Evolutionary conservation across 2,888 invertebrate species (phyloP).

Genomic region (Lepidonotus clava): DNA sequence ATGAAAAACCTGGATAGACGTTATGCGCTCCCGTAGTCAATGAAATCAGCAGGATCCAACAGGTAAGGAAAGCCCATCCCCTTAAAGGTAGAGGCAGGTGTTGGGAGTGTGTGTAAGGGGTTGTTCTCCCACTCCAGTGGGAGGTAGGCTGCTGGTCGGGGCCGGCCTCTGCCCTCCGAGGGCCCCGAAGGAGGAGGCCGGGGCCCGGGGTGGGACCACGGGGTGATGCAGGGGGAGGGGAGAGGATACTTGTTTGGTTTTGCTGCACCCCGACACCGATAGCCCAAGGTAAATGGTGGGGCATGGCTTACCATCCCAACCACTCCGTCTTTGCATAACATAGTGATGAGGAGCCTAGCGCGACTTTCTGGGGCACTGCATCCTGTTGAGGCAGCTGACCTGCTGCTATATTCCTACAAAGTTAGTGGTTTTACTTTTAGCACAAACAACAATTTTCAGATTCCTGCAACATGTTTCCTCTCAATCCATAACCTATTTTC

Average conservation of each 20-base stretch:
- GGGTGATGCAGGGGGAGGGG: background rate
- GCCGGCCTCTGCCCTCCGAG: background rate
- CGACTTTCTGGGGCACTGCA: no score
- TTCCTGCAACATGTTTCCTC: no score
- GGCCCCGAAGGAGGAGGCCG: background rate
- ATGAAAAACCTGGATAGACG: no score
- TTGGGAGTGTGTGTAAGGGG: background rate
- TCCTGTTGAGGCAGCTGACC: no score
- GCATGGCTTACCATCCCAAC: background rate
- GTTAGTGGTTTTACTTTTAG: no score
- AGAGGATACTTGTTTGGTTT: conserved; percentile 28
- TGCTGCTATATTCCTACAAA: no score
- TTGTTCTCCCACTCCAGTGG: background rate
- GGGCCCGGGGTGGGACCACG: background rate
- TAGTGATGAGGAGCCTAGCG: background rate
- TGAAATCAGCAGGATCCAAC: background rate
- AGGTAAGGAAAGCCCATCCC: background rate
- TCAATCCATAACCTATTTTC: no score
- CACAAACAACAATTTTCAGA: no score
- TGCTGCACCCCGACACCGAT: background rate
- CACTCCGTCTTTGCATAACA: background rate
- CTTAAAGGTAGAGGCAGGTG: background rate
- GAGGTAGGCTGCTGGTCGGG: background rate
- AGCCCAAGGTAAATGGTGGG: conserved; percentile 18
- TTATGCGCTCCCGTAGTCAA: no score